A percentile compares a stretch with the other conserved stretches of the same genome.
These are phyloP conservation scores for Corticium candelabrum DNA, from an alignment of 37 sponge, comb jelly and placozoan species.

Conservation along the genomic window DNA sequence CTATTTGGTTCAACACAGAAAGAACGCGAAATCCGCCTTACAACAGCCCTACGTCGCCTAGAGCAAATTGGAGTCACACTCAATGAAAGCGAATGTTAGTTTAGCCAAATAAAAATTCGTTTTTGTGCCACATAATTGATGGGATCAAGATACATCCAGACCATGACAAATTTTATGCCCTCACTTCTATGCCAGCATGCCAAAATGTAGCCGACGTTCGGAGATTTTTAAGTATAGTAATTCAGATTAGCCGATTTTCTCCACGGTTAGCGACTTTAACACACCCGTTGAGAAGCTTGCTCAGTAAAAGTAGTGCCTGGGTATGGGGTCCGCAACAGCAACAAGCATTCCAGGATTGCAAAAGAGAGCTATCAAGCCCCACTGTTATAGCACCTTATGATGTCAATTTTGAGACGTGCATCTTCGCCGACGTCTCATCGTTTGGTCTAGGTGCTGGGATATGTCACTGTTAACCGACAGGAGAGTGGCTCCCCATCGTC, in stretches of 20 bases:
- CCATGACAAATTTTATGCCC: conserved; percentile 26
- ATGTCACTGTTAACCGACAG: too few relatives aligned
- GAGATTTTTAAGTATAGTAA: conserved; percentile 23
- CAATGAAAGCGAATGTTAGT: conserved; percentile 33
- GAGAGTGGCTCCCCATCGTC: too few relatives aligned
- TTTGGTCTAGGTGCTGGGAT: too few relatives aligned
- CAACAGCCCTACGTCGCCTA: background rate
- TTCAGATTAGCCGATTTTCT: conserved; percentile 20
- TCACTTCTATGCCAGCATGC: background rate
- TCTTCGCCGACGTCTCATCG: too few relatives aligned
- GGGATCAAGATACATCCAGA: conserved; percentile 24
- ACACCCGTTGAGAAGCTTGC: conserved; percentile 11
- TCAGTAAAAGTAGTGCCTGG: conserved; percentile 16
- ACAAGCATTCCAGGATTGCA: too few relatives aligned
- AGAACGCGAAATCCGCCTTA: background rate
- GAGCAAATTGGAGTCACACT: conserved; percentile 25
- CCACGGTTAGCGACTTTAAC: conserved; percentile 16
- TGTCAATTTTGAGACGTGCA: too few relatives aligned
- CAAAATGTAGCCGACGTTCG: conserved; percentile 26
- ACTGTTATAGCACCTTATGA: too few relatives aligned
- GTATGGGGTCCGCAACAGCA: conserved; percentile 18
- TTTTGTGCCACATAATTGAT: conserved; percentile 20
- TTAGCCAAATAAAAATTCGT: background rate
- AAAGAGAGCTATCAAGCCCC: too few relatives aligned
- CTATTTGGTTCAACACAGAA: background rate